Evolutionary conservation across 1,140 invertebrate species (phyloP), one percentile per base, ranked within the genome.

Genomic region (Scaptomyza hsui): DNA sequence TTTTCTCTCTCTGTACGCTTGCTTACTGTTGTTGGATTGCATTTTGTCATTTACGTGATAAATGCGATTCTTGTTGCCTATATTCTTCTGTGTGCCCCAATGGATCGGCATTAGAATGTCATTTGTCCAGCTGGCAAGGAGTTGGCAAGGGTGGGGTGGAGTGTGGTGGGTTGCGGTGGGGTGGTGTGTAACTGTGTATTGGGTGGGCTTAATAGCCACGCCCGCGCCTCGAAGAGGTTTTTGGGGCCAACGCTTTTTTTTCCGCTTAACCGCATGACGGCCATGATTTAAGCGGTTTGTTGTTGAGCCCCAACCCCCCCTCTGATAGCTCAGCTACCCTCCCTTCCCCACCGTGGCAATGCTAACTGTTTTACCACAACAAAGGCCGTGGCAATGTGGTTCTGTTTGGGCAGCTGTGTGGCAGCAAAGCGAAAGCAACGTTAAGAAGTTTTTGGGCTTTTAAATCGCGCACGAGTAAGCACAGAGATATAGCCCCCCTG

Each of bases 21-120:
- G 35, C 37, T 55, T 81, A 53, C 9, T 29, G 44, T 35, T 37
- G 32, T n/a, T 37, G 32, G 12, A 37, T 81, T 79, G 80, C 80
- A 80, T 80, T 83, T 83, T 83, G 80, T 83, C 80, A 83, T 68
- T 67, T 64, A 61, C 70, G 72, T 83, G 79, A 83, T 83, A 75
- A 83, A 83, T 83, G 75, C 75, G 77, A 73, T 72, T 83, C 62
- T 19, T 12, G 52, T 37, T 41, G 44, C 47, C n/a, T 61, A 44
- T 52, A n/a, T 37, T 37, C 12, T 12, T n/a, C 3, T n/a, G 32
- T 37, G n/a, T 37, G 29, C 19, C 60, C 65, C 72, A 59, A 64
- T 55, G 48, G 56, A 61, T 62, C 64, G 65, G 62, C 80, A 85
- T 83, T 83, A 85, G 76, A 80, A 78, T 72, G 53, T 72, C 75